Evolutionary conservation across 2,797 vertebrate species (phyloP).

Genomic region (Staurois parvus): DNA sequence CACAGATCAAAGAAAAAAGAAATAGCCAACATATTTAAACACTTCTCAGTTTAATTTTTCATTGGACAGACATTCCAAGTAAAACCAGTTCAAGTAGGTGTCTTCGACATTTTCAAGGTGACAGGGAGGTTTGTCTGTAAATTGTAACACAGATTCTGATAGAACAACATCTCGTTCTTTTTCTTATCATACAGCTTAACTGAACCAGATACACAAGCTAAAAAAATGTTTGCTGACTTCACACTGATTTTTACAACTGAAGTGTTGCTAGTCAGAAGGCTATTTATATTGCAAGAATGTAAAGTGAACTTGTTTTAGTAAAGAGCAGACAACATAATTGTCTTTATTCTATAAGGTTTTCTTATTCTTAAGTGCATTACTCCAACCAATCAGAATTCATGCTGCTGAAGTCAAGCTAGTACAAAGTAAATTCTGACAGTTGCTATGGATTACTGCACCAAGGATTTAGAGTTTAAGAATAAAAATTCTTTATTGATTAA

Average conservation of each 20-base stretch:
- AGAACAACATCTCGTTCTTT: not conserved
- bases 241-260: not conserved
- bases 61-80: not conserved
- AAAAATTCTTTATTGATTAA: too few relatives aligned
- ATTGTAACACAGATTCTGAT: not conserved
- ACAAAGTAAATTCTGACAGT: too few relatives aligned
- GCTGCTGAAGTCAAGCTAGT: too few relatives aligned
- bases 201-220: not conserved
- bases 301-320: not conserved
- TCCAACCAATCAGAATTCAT: too few relatives aligned
- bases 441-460: too few relatives aligned
- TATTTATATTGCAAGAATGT: not conserved
- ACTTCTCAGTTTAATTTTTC: not conserved
- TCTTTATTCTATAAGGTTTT: too few relatives aligned
- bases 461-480: too few relatives aligned
- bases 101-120: conserved; percentile 10
- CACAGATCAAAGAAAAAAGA: conserved; percentile 35
- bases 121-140: conserved; percentile 9
- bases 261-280: not conserved
- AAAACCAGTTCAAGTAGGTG: conserved; percentile 35
- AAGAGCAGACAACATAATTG: too few relatives aligned
- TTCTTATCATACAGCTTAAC: conserved; percentile 21
- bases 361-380: too few relatives aligned
- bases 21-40: conserved; percentile 23
- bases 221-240: conserved; percentile 8